phyloP scores from a whole-genome alignment of 2,888 invertebrate genomes.

The Rotaria macrura region DNA sequence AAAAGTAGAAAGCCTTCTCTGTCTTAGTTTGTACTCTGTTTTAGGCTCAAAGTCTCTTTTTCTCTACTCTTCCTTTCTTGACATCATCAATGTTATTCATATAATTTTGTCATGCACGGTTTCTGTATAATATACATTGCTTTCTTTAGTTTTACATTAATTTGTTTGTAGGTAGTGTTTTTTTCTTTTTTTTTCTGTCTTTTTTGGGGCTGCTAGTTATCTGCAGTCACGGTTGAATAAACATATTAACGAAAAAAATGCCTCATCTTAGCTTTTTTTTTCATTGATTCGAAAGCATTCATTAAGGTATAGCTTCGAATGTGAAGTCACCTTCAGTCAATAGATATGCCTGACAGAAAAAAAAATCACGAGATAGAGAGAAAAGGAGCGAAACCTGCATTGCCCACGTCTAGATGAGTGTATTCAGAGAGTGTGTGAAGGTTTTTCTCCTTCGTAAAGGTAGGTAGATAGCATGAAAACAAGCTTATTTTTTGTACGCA shows the following conservation, averaged over 20 bases:
- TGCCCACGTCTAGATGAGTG: background rate
- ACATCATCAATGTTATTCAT: background rate
- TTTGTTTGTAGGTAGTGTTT: background rate
- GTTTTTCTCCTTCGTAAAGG: background rate
- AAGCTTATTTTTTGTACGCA: background rate
- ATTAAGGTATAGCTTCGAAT: background rate
- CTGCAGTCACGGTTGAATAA: background rate
- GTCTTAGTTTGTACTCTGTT: background rate
- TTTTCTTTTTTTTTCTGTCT: background rate
- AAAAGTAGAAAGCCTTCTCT: background rate
- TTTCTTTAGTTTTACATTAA: background rate
- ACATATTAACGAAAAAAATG: background rate
- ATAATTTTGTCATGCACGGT: background rate
- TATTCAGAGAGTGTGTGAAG: background rate
- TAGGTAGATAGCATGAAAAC: background rate
- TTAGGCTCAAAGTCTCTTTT: background rate
- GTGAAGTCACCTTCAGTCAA: background rate
- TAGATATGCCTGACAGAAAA: background rate
- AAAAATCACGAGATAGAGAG: background rate
- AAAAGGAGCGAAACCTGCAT: background rate
- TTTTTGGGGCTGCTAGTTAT: background rate
- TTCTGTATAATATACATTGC: background rate
- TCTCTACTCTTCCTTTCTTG: background rate
- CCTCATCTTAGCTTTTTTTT: background rate
- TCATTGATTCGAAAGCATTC: background rate